These are phyloP conservation scores for Amphiprion ocellaris DNA, from an alignment of 2,113 vertebrate species.

Conservation along the genomic window DNA sequence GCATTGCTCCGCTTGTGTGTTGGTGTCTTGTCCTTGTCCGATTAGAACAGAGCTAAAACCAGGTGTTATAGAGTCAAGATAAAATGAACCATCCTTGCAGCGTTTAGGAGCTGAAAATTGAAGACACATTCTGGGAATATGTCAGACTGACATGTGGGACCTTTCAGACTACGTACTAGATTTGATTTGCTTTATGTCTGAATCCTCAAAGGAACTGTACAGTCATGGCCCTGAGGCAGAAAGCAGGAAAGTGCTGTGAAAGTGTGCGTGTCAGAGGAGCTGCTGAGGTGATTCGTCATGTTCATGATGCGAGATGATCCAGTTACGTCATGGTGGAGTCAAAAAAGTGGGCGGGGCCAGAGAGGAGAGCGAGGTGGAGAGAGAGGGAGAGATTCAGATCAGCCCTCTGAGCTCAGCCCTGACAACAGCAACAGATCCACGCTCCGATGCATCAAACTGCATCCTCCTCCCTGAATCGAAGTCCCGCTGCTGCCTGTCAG, in stretches of 20 bases:
- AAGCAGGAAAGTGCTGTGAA: background rate
- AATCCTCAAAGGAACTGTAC: background rate
- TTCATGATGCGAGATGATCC: slow-evolving; percentile 27
- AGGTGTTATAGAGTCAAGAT: too few relatives aligned
- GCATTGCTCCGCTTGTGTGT: too few relatives aligned
- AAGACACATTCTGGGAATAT: too few relatives aligned
- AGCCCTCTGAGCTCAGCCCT: slow-evolving; percentile 14
- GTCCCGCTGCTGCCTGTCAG: background rate
- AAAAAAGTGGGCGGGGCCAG: slow-evolving; percentile 51
- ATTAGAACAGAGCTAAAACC: too few relatives aligned
- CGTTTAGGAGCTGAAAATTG: too few relatives aligned
- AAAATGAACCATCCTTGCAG: too few relatives aligned
- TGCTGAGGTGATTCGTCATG: slow-evolving; percentile 26
- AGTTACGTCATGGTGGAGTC: slow-evolving; percentile 68
- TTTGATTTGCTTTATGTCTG: too few relatives aligned
- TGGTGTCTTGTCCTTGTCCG: too few relatives aligned
- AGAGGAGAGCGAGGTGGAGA: slow-evolving; percentile 13
- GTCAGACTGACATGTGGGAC: too few relatives aligned
- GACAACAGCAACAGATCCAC: slow-evolving; percentile 16
- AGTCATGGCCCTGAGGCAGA: background rate
- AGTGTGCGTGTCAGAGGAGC: background rate
- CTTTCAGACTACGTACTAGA: too few relatives aligned
- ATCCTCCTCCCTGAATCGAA: background rate
- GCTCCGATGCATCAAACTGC: background rate
- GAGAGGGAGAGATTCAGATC: slow-evolving; percentile 16